Base-by-base conservation (phyloP, 2,113 vertebrate genomes). In the Podilymbus podiceps region DNA sequence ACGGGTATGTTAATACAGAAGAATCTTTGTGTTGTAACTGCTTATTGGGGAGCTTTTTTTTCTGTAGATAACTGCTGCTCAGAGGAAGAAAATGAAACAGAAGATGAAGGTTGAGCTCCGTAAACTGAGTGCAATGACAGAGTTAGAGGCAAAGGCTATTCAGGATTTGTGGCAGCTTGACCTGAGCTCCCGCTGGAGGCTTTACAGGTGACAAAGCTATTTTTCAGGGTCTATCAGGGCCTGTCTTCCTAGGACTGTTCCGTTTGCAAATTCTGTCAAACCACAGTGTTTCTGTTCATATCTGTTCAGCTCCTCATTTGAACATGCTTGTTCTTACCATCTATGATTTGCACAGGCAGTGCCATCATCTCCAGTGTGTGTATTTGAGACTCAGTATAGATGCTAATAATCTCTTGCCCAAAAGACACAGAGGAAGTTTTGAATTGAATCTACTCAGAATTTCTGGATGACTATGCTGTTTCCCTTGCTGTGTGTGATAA, bases 131-230 rank as follows among this genome's bases (percentile, higher is more conserved):
- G 50, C 97, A 46, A 99, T 99, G 99, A 98, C 98, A 16, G 97
- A 98, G 52, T 47, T 58, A 1, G 98, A 99, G 76, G 99, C 98
- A 50, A 28, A 1, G 10, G 60, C 33, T 21, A 73, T 99, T 78
- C 66, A 62, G 21, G 96, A 99, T 44, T 42, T 99, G 67, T 99
- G 99, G 99, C 95, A 87, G 17, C 98, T 99, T 50, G 95, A 94
- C 62, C 88, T 97, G 62, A 94, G 30, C 60, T 98, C 99, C 60
- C 98, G 99, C 93, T 99, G 99, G 99, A 98, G 89, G 92, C 98
- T 99, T 69, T 99, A 99, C 97, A 98, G 99, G 99, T 99, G 97
- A 79, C 50, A 33, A 7, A 89, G 22, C 40, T 63, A 6, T 92
- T 88, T 67, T 88, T 47, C 18, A 69, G 52, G 5, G 15, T 56